Conservation (phyloP, 2,113 vertebrate genomes). For the Cyanocitta stelleri region DNA sequence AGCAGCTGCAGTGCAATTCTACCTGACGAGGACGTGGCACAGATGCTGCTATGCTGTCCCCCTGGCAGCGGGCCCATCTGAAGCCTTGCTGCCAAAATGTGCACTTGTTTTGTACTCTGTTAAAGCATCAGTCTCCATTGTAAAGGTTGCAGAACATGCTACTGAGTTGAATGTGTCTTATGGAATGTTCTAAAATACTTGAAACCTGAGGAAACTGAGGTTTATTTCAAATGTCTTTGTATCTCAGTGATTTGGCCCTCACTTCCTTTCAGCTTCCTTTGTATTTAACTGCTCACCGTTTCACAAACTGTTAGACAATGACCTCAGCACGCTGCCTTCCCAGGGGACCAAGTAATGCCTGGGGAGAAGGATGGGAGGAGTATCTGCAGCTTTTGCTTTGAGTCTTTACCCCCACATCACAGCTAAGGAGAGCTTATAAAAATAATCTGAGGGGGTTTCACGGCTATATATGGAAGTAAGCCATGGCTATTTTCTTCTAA, state of each 20-base stretch:
- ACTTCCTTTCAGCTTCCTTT: not conserved
- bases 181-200: not conserved
- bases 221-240: not conserved
- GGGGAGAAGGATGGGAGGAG: not conserved
- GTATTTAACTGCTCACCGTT: not conserved
- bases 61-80: not conserved
- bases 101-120: not conserved
- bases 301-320: not conserved
- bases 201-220: not conserved
- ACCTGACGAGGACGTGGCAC: accelerated
- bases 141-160: not conserved
- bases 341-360: not conserved
- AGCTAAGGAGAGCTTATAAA: not conserved
- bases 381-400: not conserved
- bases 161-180: not conserved
- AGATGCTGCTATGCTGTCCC: not conserved
- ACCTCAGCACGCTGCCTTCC: not conserved
- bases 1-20: not conserved
- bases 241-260: not conserved
- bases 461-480: not conserved
- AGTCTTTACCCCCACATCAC: not conserved
- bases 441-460: not conserved
- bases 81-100: not conserved
- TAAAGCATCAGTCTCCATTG: not conserved
- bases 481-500: not conserved